Conservation (phyloP, 2,113 vertebrate species). For the Catharus bicknelli region DNA sequence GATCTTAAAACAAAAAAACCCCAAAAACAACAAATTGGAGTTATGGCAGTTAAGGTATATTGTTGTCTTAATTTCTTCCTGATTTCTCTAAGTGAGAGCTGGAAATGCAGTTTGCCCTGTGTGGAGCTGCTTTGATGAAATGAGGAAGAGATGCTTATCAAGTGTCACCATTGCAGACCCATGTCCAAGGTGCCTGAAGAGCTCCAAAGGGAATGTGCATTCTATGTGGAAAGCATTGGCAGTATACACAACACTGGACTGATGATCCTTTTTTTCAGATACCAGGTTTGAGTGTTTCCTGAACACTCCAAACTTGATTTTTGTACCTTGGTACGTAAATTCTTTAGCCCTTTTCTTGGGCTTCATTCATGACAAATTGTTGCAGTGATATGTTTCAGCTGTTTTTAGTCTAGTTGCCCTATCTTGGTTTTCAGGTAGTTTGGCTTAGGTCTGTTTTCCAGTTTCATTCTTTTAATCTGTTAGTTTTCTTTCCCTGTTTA, state of each 20-base stretch:
- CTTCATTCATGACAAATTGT: neutral
- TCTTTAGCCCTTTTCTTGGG: neutral
- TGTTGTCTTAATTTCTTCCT: neutral
- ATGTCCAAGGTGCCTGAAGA: neutral
- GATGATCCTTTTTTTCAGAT: neutral
- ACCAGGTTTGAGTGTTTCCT: neutral
- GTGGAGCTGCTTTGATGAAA: neutral
- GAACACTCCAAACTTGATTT: neutral
- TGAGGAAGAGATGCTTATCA: neutral
- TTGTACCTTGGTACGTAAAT: neutral
- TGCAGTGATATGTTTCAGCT: neutral
- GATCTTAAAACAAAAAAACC: neutral
- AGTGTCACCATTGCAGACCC: neutral
- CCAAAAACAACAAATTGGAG: too few species aligned
- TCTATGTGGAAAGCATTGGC: neutral
- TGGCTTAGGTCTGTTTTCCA: neutral
- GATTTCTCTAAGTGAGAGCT: neutral
- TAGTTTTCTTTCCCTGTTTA: neutral
- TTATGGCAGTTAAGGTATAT: neutral
- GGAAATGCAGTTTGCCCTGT: neutral
- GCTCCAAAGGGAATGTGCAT: accelerated
- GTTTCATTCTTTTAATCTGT: neutral
- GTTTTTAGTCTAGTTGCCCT: neutral
- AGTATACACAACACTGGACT: too few species aligned
- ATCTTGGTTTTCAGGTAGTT: neutral